phyloP scores from a whole-genome alignment of 2,888 invertebrate genomes.

The Drepana falcataria region DNA sequence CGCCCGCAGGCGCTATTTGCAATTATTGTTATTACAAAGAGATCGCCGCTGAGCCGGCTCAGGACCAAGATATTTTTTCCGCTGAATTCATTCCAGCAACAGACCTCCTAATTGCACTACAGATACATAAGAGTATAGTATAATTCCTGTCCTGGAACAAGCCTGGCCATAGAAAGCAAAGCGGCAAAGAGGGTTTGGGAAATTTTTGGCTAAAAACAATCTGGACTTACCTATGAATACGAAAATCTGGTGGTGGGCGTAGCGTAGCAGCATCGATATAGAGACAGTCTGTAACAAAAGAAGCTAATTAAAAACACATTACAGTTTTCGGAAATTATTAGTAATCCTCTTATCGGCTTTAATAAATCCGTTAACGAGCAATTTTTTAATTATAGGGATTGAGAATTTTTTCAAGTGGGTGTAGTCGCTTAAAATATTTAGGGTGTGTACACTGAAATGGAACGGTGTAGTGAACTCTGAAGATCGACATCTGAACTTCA shows the following conservation, averaged over 20 bases:
- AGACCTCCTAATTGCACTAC: constrained; percentile 41
- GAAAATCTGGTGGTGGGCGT: constrained; percentile 99
- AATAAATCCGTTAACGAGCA: too few species aligned
- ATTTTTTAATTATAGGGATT: too few species aligned
- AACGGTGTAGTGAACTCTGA: too few species aligned
- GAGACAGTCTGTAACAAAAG: constrained; percentile 93
- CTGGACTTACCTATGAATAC: constrained; percentile 95
- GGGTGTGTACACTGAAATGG: too few species aligned
- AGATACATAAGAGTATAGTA: constrained; percentile 2
- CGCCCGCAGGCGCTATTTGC: constrained; percentile 62
- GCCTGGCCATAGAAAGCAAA: too few species aligned
- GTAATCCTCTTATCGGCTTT: neutral
- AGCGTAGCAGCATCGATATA: constrained; percentile 97
- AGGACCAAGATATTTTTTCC: constrained; percentile 51
- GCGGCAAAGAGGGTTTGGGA: too few species aligned
- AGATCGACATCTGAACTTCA: too few species aligned
- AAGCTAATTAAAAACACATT: constrained; percentile 1
- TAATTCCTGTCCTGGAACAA: neutral
- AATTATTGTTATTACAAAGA: constrained; percentile 78
- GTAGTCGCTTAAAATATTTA: too few species aligned
- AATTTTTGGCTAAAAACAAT: neutral
- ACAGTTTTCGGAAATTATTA: neutral
- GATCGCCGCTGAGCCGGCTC: constrained; percentile 69
- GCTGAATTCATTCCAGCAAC: constrained; percentile 51
- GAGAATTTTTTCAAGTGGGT: too few species aligned